phyloP scores from a whole-genome alignment of 2,797 vertebrate species.

The Eulemur rubriventer region DNA sequence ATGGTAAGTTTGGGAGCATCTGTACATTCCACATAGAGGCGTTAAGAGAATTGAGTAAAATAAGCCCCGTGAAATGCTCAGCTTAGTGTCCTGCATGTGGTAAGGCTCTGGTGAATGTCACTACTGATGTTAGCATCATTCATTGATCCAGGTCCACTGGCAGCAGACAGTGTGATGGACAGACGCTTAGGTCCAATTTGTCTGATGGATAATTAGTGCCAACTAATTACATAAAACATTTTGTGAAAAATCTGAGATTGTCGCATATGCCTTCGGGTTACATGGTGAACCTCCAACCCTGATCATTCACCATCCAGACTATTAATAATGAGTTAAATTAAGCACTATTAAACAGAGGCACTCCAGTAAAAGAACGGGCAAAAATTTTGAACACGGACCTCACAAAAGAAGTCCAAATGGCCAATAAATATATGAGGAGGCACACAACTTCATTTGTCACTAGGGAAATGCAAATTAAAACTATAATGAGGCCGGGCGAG shows the following conservation, averaged over 20 bases:
- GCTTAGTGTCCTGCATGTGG: not conserved
- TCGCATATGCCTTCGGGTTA: constrained; percentile 17
- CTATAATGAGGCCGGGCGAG: no score
- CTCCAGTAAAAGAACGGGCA: not conserved
- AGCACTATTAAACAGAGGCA: not conserved
- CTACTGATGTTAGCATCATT: not conserved
- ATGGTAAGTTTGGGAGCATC: not conserved
- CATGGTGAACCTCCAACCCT: not conserved
- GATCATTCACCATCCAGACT: not conserved
- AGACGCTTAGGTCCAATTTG: not conserved
- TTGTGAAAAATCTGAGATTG: constrained; percentile 22
- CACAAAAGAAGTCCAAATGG: not conserved
- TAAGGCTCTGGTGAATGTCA: not conserved
- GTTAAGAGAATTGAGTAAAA: not conserved
- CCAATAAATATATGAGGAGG: not conserved
- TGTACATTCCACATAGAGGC: not conserved
- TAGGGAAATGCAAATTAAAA: constrained; percentile 41
- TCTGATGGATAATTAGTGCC: constrained; percentile 18
- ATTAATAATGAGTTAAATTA: constrained; percentile 50
- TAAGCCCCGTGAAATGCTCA: fast-evolving
- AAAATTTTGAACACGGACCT: not conserved
- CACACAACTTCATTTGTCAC: not conserved
- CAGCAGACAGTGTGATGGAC: not conserved
- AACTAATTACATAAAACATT: constrained; percentile 30
- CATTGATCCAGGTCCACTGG: not conserved